Base-by-base conservation (phyloP, 2,888 invertebrate species). In the Lasioglossum figueresi region DNA sequence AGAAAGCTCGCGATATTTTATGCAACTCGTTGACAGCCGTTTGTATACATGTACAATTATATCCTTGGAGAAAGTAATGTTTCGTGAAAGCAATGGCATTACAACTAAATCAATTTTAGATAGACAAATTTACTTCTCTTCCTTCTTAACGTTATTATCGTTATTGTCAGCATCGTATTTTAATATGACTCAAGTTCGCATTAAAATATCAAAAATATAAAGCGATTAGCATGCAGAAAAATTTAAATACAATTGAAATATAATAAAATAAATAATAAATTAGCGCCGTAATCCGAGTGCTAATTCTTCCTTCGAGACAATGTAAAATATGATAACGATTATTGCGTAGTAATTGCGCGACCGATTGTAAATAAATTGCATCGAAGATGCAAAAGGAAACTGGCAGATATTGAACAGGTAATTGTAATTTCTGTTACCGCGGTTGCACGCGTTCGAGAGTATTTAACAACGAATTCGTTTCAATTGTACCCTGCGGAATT, bases 1-100 rank as follows among this genome's bases (percentile, higher is more conserved):
- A 85, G 86, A 83, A 88, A 83, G 75, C 68, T 72, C 40, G 78
- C 77, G 82, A 86, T 86, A 72, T 79, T 87, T 82, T 79, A 63
- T 45, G 78, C 71, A 63, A 73, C 31, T 5, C 75, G 12, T 73
- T 75, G 70, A 56, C 56, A 68, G 10, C 37, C 59, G 14, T 59
- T 5, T 27, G 59, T 16, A 4, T 37, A 45, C 27, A 2, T 10
- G 52, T 2, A 37, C 31, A 14, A 14, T 52, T n/a, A 6, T 10
- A 16, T 2, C 27, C 16, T 34, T 16, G 10, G 59, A 34, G 6
- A 23, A 52, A 70, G 70, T 43, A 68, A 37, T 43, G 23, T 16
- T 0, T 23, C 4, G 12, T 4, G 16, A 37, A 37, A 34, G 8
- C 4, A 12, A 12, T 23, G n/a, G 10, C 37, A 10, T 37, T 12